Evolutionary conservation across 1,140 invertebrate species (phyloP).

Genomic region (Heliconius melpomene): DNA sequence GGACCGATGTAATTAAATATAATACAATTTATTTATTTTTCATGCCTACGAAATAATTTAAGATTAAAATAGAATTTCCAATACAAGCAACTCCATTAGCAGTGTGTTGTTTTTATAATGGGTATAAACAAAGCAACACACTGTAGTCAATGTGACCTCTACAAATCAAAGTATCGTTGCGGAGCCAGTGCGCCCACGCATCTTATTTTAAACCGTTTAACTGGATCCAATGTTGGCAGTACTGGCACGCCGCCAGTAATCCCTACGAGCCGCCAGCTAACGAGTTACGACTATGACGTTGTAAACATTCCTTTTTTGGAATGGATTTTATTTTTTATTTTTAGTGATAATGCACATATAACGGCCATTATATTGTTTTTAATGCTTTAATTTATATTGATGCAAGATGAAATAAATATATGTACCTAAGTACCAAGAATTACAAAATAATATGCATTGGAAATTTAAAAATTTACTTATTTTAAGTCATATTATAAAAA

Average conservation of each 20-base stretch:
- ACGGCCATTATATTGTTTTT: conserved; percentile 15
- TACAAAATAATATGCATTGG: too few species aligned
- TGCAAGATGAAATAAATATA: neutral
- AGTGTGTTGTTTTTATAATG: neutral
- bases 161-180: conserved; percentile 30
- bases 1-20: neutral
- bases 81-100: too few species aligned
- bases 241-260: conserved; percentile 41
- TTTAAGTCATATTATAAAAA: too few species aligned
- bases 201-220: conserved; percentile 41
- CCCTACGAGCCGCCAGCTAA: conserved; percentile 39
- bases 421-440: neutral
- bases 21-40: neutral
- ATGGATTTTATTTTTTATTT: conserved; percentile 32
- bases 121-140: neutral
- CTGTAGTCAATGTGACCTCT: conserved; percentile 41
- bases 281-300: conserved; percentile 51
- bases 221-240: conserved; percentile 27
- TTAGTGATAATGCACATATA: conserved; percentile 10
- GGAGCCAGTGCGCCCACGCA: conserved; percentile 36
- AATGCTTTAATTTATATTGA: neutral
- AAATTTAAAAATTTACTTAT: too few species aligned
- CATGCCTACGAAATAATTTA: neutral
- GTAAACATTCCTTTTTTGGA: conserved; percentile 67
- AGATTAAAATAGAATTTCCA: neutral